These are phyloP conservation scores for Drosophila biarmipes DNA, from an alignment of 1,140 invertebrate species.

Conservation along the genomic window DNA sequence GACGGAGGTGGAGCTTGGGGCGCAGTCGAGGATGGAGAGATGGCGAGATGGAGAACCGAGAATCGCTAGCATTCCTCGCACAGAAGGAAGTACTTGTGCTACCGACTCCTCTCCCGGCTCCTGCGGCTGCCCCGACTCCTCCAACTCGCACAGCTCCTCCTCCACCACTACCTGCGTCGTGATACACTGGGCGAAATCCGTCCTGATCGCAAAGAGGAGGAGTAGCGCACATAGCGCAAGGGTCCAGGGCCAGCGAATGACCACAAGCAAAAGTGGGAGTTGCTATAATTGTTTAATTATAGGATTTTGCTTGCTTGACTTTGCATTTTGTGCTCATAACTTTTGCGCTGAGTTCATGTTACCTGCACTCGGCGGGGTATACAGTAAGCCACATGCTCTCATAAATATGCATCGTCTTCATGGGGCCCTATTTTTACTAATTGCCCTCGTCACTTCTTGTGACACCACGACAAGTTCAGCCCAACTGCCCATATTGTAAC, in stretches of 20 bases:
- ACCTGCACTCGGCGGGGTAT: slow-evolving; percentile 46
- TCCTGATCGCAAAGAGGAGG: slow-evolving; percentile 83
- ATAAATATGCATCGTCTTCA: neutral
- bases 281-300: slow-evolving; percentile 85
- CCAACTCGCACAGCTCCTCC: slow-evolving; percentile 11
- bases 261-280: slow-evolving; percentile 84
- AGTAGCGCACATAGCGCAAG: slow-evolving; percentile 84
- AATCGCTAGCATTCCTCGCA: slow-evolving; percentile 55
- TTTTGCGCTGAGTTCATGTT: slow-evolving; percentile 74
- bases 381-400: slow-evolving; percentile 3
- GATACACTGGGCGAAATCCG: slow-evolving; percentile 51
- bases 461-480: neutral
- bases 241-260: slow-evolving; percentile 62
- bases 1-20: slow-evolving; percentile 74
- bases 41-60: slow-evolving; percentile 14
- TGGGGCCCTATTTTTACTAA: neutral
- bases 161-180: slow-evolving; percentile 31
- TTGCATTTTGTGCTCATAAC: slow-evolving; percentile 83
- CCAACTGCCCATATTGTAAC: neutral
- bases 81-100: slow-evolving; percentile 67
- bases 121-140: slow-evolving; percentile 2
- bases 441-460: slow-evolving; percentile 9
- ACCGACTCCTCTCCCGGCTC: slow-evolving; percentile 1
- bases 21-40: slow-evolving; percentile 42
- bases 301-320: slow-evolving; percentile 83